phyloP scores from a whole-genome alignment of 2,113 vertebrate species.

The Phrynosoma platyrhinos region DNA sequence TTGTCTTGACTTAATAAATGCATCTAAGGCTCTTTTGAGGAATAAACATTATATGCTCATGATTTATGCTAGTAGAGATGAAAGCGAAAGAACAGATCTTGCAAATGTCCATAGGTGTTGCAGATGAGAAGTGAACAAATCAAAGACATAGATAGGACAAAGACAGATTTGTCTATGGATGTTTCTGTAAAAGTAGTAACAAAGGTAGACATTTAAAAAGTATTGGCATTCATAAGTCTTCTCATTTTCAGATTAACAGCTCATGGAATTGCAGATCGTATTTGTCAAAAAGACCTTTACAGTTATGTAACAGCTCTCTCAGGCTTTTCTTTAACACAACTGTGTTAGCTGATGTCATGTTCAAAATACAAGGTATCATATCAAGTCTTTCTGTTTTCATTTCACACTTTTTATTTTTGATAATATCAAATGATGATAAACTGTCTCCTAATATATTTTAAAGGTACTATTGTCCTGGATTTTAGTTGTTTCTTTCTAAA shows the following conservation, averaged over 20 bases:
- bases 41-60: background rate
- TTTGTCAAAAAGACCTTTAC: conserved; percentile 66
- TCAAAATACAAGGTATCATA: conserved; percentile 93
- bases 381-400: background rate
- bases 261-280: conserved; percentile 72
- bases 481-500: background rate
- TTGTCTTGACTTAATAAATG: background rate
- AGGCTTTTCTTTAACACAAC: conserved; percentile 94
- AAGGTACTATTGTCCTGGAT: background rate
- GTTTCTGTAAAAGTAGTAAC: background rate
- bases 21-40: background rate
- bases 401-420: background rate
- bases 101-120: background rate
- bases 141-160: accelerated
- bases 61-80: background rate
- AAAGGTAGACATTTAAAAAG: background rate
- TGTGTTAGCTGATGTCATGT: conserved; percentile 94
- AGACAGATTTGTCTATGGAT: background rate
- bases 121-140: background rate
- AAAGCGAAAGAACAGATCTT: accelerated
- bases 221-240: accelerated
- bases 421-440: conserved; percentile 3
- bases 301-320: conserved; percentile 84
- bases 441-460: background rate
- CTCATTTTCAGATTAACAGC: conserved; percentile 63